These are phyloP conservation scores for Drosophila borealis DNA, from an alignment of 2,888 invertebrate genomes.

Conservation along the genomic window DNA sequence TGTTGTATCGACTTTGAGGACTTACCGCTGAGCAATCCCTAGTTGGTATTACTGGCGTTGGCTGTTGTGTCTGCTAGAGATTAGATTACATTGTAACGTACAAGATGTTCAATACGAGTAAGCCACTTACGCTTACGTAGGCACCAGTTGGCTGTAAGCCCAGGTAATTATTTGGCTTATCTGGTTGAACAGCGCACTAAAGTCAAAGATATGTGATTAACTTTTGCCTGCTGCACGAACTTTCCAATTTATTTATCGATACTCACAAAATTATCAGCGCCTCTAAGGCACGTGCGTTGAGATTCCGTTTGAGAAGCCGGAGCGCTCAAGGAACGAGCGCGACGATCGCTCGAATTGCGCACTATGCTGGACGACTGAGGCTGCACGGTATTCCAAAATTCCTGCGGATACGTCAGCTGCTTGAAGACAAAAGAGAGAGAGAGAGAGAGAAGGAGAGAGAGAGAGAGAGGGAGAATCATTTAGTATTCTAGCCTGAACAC, in stretches of 20 bases:
- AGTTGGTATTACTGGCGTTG: too few relatives aligned
- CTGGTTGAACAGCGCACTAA: not conserved
- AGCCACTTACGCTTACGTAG: conserved; percentile 9
- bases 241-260: not conserved
- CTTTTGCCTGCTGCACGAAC: not conserved
- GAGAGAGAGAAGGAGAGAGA: not conserved
- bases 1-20: too few relatives aligned
- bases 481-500: not conserved
- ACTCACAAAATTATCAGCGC: conserved; percentile 31
- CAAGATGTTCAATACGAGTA: not conserved
- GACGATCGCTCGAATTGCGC: not conserved
- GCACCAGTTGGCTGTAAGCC: conserved; percentile 3
- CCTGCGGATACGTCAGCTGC: not conserved
- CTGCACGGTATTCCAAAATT: conserved; percentile 1
- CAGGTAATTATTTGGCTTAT: not conserved
- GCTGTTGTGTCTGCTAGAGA: not conserved
- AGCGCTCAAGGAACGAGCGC: conserved; percentile 34
- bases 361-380: not conserved
- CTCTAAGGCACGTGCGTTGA: conserved; percentile 14
- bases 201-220: not conserved
- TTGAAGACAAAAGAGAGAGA: not conserved
- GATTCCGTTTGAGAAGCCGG: not conserved
- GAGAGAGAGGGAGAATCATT: too few relatives aligned
- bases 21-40: too few relatives aligned
- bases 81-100: too few relatives aligned